Base-by-base conservation (phyloP, 2,113 vertebrate genomes). In the Percina caprodes region DNA sequence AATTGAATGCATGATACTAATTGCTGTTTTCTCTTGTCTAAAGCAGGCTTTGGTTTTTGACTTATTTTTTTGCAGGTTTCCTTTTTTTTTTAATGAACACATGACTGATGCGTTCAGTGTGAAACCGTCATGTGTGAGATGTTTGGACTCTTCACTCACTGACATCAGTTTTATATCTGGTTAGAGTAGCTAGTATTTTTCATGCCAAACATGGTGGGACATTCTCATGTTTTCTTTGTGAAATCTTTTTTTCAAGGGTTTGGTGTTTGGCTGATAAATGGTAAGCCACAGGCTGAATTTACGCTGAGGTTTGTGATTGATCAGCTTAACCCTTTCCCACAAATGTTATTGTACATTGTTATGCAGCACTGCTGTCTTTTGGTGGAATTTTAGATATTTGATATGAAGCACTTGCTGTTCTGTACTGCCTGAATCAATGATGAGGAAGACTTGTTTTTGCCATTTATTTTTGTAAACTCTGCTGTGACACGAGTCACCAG, bases 351-450 rank as follows among this genome's bases (percentile, higher is more conserved):
- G 86, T 84, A 83, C 70, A 70, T 90, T 84, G 80, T 87, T 79
- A 83, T 86, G 77, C 88, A 88, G 88, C 88, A 69, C 78, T 87
- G 88, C 87, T 91, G 88, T 89, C 52, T 65, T 58, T 86, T 77
- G 80, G 66, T 88, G 81, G 74, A 79, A 51, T 79, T 86, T 79
- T 33, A 85, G 62, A 72, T 88, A 56, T 92, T 88, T 80, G 76
- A 89, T 90, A 88, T 88, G 89, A 94, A 94, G 93, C 93, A 94
- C 93, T 94, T 94, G 86, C 86, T 90, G 81, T 92, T 87, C 79
- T 91, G 76, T 92, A 91, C 90, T 92, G 88, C 91, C 93, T 89
- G 84, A 92, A 88, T 91, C 86, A 75, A 63, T 73, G 68, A 86
- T 81, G 75, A 89, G 60, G 79, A 90, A 88, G 71, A 75, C 54